phyloP scores from a whole-genome alignment of 2,113 vertebrate species.

The Axis porcinus region DNA sequence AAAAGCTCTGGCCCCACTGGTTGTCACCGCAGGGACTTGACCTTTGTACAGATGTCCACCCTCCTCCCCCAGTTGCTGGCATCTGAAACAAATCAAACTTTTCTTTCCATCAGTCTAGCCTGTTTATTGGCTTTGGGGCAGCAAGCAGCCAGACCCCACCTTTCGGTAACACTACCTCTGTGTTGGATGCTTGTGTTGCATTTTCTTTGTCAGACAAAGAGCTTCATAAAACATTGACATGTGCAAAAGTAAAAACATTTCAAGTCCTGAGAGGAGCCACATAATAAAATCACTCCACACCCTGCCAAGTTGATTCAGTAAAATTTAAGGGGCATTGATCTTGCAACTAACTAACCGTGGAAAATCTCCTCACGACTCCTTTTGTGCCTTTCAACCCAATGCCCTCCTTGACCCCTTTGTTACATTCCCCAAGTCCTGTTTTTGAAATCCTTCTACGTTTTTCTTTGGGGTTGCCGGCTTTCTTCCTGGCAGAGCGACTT shows the following conservation, averaged over 20 bases:
- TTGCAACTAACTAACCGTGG: not conserved
- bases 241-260: not conserved
- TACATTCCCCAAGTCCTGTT: not conserved
- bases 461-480: not conserved
- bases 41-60: not conserved
- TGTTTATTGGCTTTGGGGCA: not conserved
- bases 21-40: not conserved
- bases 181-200: accelerated
- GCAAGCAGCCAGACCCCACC: not conserved
- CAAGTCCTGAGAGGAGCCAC: not conserved
- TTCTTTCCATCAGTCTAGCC: not conserved
- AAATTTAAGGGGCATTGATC: not conserved
- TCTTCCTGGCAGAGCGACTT: not conserved
- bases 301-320: not conserved
- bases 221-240: not conserved
- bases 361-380: not conserved
- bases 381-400: not conserved
- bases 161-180: not conserved
- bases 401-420: not conserved
- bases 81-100: not conserved
- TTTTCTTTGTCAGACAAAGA: not conserved
- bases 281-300: not conserved
- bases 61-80: not conserved
- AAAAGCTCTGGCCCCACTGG: not conserved
- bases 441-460: not conserved